These are phyloP conservation scores for Tetranychus piercei DNA, from an alignment of 2,888 invertebrate genomes.

Conservation along the genomic window DNA sequence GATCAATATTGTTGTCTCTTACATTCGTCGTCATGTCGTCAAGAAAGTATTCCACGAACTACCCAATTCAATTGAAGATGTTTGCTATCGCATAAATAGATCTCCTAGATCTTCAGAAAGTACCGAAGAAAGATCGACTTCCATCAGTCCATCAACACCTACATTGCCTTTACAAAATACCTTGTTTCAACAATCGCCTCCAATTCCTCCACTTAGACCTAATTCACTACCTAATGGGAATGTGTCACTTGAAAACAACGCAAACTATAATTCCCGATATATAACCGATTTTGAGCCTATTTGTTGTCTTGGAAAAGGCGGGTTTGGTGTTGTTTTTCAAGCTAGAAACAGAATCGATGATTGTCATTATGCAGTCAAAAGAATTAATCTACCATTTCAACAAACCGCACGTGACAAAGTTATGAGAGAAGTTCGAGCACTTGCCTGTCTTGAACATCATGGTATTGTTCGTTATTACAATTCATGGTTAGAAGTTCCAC, in stretches of 20 bases:
- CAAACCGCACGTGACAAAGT: constrained; percentile 65
- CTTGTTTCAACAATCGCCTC: not conserved
- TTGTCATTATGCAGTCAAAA: constrained; percentile 80
- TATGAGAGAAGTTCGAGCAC: constrained; percentile 76
- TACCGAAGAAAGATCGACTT: not conserved
- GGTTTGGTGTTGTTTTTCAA: constrained; percentile 91
- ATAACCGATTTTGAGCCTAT: constrained; percentile 64
- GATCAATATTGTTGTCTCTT: constrained; percentile 43
- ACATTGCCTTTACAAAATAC: not conserved
- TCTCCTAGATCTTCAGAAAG: not conserved
- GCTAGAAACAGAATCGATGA: constrained; percentile 83
- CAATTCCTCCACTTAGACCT: not conserved
- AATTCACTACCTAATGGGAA: not conserved
- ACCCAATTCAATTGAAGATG: not conserved
- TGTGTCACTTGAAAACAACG: not conserved
- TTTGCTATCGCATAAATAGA: not conserved
- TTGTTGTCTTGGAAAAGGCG: constrained; percentile 65
- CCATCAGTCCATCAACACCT: not conserved
- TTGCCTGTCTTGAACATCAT: constrained; percentile 81
- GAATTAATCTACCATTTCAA: constrained; percentile 64
- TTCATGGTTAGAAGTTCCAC: constrained; percentile 86
- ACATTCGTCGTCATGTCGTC: not conserved
- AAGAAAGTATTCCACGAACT: constrained; percentile 2
- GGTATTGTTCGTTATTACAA: constrained; percentile 89
- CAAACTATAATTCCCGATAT: constrained; percentile 44